Base-by-base conservation (phyloP, 2,797 vertebrate species). In the Neosilurus hyrtlii region DNA sequence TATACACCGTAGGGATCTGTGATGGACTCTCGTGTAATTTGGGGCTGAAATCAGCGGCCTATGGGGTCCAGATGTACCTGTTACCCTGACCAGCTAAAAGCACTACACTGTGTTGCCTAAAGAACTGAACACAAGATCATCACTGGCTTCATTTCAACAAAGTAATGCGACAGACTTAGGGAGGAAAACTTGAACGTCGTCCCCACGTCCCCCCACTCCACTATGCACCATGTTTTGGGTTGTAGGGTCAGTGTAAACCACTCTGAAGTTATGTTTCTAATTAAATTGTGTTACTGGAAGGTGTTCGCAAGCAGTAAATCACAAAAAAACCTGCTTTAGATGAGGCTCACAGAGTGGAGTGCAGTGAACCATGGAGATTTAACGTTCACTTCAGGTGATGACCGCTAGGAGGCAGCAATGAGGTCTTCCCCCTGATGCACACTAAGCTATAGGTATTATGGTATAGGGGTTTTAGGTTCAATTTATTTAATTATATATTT, bases 381-480 rank as follows among this genome's bases (percentile, higher is more conserved):
- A n/a, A 15, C 15, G 30, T 9, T 43, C 12, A 43, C 7, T 61
- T 76, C 56, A 26, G 15, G 2, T 37, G 43, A 15, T 43, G 30
- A n/a, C 74, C 74, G 35, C 56, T 61, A 43, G 74, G 56, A 14
- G 74, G 54, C 16, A n/a, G 56, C 35, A 76, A 30, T 61, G 56
- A 76, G 73, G 2, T 24, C 14, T 24, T 22, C 3, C 8, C 35
- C 9, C 37, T n/a, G 67, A 20, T 3, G 11, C n/a, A 24, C n/a
- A 20, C 26, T 56, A 16, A 57, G 9, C n/a, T 15, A 54, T 43
- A 43, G 4, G 6, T 11, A 14, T 51, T 71, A 37, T 24, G n/a
- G 2, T 1, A 68, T 20, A 43, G 8, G 30, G 35, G 1, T 10
- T 37, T 4, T 18, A 4, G 9, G 2, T 43, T 1, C 0, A 18